These are phyloP conservation scores for Palloptera scutellata DNA, from an alignment of 2,888 invertebrate species.

Conservation along the genomic window DNA sequence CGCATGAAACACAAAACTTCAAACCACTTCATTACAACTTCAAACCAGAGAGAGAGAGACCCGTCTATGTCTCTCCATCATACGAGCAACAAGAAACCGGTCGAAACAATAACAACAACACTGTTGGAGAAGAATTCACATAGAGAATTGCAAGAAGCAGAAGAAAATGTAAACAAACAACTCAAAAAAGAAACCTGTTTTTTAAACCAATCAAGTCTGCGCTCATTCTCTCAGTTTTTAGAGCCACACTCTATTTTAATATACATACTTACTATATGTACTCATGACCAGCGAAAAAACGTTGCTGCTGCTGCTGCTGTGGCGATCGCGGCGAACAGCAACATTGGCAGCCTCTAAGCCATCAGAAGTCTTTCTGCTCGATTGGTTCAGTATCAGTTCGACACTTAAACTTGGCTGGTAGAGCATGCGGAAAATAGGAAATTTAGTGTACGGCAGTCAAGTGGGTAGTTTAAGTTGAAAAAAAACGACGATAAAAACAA, in stretches of 20 bases:
- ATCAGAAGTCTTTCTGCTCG: conserved; percentile 55
- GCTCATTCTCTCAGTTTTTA: conserved; percentile 27
- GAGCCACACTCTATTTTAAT: conserved; percentile 4
- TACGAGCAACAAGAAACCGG: too few relatives aligned
- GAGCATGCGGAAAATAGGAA: conserved; percentile 41
- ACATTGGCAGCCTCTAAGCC: conserved; percentile 16
- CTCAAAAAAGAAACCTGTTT: background rate
- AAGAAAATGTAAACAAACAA: background rate
- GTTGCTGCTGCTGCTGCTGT: background rate
- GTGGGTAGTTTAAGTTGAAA: too few relatives aligned
- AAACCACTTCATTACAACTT: too few relatives aligned
- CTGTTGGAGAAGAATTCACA: too few relatives aligned
- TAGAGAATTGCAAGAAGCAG: background rate
- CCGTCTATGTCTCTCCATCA: too few relatives aligned
- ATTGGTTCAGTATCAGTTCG: conserved; percentile 59
- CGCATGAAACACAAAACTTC: too few relatives aligned
- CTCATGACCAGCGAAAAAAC: conserved; percentile 7
- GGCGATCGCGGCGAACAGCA: background rate
- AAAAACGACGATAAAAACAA: too few relatives aligned
- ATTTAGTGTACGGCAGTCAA: background rate
- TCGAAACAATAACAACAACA: too few relatives aligned
- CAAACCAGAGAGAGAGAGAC: too few relatives aligned
- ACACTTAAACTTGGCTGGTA: conserved; percentile 54
- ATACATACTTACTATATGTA: too few relatives aligned
- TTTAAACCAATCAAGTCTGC: background rate